Evolutionary conservation across 2,888 invertebrate genomes (phyloP), one percentile per base, ranked within the genome.

Genomic region (Geophilus truncorum): DNA sequence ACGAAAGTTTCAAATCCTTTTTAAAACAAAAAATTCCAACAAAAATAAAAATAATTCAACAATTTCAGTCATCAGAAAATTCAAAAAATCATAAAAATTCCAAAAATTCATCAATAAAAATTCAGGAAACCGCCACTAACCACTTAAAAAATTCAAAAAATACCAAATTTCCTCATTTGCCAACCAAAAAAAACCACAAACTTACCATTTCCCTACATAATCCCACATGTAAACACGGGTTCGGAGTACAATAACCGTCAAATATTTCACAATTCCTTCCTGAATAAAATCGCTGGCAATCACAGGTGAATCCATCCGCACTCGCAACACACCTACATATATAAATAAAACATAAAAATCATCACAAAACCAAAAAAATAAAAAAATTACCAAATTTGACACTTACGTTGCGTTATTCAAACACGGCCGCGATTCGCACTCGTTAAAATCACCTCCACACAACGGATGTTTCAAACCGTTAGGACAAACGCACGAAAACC

Each of bases 231-330:
- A 51, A 79, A 32, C 84, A 84, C n/a, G 81, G 81, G 51, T 82
- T 79, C 9, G 70, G 28, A 10, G 90, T 91, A 85, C 95, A 95
- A 87, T 95, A 95, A 87, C 95, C 91, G 84, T 95, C 93, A 45
- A 84, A 83, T 3, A 89, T 89, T 87, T 94, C 92, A 87, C 95
- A 95, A 86, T 91, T 91, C 23, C 89, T 89, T 28, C 96, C 96
- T 87, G 95, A 94, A 87, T 92, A 95, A 76, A 95, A 95, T 77
- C 90, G 89, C 80, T 89, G 89, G 87, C 95, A 95, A 84, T 93
- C 92, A 87, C 95, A 95, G 2, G 89, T 87, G 87, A 92, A 95
- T 7, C 89, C 90, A 15, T 70, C 34, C 10, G 10, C 75, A 32
- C 21, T n/a, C 23, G n/a, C 80, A 9, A 30, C 5, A 34, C 80